Conservation (phyloP, 2,113 vertebrate species). For the Seriola quinqueradiata region DNA sequence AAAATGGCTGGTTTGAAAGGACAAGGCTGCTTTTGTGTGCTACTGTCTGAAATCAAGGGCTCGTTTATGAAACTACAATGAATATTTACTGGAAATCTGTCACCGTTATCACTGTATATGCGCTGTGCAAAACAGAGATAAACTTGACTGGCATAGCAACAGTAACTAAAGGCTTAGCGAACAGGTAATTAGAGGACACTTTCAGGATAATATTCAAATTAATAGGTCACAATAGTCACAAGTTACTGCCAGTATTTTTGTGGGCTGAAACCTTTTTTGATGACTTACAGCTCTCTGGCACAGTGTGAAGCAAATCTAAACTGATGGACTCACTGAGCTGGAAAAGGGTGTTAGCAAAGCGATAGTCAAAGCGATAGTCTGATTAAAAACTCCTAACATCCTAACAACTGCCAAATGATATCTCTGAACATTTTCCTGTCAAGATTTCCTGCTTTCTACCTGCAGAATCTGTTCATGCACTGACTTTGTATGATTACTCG, state of each 20-base stretch:
- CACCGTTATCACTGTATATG: background rate
- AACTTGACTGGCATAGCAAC: background rate
- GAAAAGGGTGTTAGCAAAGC: conserved; percentile 12
- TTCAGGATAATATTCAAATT: background rate
- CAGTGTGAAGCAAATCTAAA: conserved; percentile 10
- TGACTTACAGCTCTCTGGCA: background rate
- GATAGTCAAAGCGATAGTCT: background rate
- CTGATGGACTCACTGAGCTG: conserved; percentile 19
- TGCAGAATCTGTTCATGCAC: background rate
- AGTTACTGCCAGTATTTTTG: background rate
- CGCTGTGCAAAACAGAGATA: background rate
- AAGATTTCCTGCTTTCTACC: background rate
- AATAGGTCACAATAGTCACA: background rate
- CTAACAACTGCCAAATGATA: background rate
- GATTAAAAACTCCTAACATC: conserved; percentile 1
- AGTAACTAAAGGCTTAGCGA: background rate
- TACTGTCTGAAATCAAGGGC: background rate
- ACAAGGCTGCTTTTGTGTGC: background rate
- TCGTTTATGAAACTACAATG: background rate
- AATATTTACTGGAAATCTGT: background rate
- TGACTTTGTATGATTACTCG: background rate
- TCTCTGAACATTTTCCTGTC: background rate
- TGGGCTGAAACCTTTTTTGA: background rate
- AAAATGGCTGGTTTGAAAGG: too few species aligned
- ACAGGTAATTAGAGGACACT: background rate